Evolutionary conservation across 2,888 invertebrate species (phyloP).

Genomic region (Ectropis crepuscularia): DNA sequence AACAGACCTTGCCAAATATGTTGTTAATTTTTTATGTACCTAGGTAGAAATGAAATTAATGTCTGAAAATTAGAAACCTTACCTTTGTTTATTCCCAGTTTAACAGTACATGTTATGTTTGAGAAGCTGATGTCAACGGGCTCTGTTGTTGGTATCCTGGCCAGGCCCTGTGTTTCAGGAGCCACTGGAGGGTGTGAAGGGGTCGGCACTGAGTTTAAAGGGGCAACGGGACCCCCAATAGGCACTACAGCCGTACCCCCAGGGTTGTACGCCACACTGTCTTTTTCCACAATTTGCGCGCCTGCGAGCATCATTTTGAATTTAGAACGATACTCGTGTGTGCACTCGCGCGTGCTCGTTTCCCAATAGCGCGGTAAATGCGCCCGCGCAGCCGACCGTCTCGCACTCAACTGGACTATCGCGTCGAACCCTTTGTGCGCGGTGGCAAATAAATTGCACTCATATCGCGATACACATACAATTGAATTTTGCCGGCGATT

Average conservation of each 20-base stretch:
- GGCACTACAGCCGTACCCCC: slow-evolving; percentile 16
- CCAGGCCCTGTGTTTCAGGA: slow-evolving; percentile 47
- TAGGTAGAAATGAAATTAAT: too few relatives aligned
- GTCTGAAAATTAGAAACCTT: slow-evolving; percentile 44
- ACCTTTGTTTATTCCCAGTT: slow-evolving; percentile 90
- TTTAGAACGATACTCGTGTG: slow-evolving; percentile 45
- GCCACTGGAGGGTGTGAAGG: slow-evolving; percentile 37
- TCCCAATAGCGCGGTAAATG: slow-evolving; percentile 62
- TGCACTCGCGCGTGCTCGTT: slow-evolving; percentile 59
- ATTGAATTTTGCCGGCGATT: slow-evolving; percentile 15
- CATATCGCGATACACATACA: slow-evolving; percentile 1
- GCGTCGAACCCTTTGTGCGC: slow-evolving; percentile 59
- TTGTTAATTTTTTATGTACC: too few relatives aligned
- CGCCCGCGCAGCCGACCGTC: slow-evolving; percentile 57
- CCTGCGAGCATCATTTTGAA: slow-evolving; percentile 77
- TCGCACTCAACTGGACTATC: slow-evolving; percentile 46
- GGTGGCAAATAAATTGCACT: slow-evolving; percentile 51
- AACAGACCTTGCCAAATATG: too few relatives aligned
- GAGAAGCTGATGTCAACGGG: slow-evolving; percentile 90
- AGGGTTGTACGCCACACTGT: slow-evolving; percentile 61
- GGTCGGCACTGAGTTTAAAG: slow-evolving; percentile 25
- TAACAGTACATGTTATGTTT: slow-evolving; percentile 89
- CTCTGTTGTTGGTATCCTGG: slow-evolving; percentile 65
- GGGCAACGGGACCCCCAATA: slow-evolving; percentile 20
- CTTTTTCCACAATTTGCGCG: slow-evolving; percentile 71